Evolutionary conservation across 1,140 invertebrate genomes (phyloP), one percentile per base, ranked within the genome.

Genomic region (Orchestia grillus): DNA sequence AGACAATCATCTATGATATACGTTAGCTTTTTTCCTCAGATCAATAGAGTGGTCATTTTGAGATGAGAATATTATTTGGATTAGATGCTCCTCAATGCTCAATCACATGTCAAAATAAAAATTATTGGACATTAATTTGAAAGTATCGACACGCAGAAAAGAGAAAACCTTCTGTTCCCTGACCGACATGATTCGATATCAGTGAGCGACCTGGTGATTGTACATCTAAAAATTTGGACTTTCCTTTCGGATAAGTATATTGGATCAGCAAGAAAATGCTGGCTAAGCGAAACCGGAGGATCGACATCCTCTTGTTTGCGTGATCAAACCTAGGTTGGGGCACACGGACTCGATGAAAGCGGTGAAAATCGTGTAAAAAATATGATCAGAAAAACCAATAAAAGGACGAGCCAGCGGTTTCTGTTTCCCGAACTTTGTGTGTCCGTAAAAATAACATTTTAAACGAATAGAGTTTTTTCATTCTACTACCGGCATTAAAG

Each of bases 261-360:
- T 94, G 92, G 92, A 94, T 94, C 92, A 94, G 92, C 41, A 94
- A 90, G 43, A 94, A 94, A 94, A 94, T 47, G 92, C 92, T 94
- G 92, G 19, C 92, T 36, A 47, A 45, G 92, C 92, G 44, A 94
- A 94, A 94, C 40, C 92, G 92, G 44, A 44, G 92, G 44, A 94
- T 94, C 92, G 92, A 94, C 92, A 45, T 94, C 44, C 44, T 94
- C 43, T 94, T 94, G 92, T 94, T 94, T 94, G 92, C 44, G 92
- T 45, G 92, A 94, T 94, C 92, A 45, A 47, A 6, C 92, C 44
- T 6, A 23, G 44, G 6, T 45, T 28, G 43, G 40, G 92, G 23
- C 36, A 44, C 90, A 43, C 19, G 8, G 4, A 43, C 28, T 3
- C 62, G 15, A 15, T 1, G 62, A 77, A 77, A 77, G 15, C 11